Percentiles rank a stretch among this genome's conserved stretches.
Conservation (phyloP, 2,797 vertebrate genomes). For the Parambassis ranga region DNA sequence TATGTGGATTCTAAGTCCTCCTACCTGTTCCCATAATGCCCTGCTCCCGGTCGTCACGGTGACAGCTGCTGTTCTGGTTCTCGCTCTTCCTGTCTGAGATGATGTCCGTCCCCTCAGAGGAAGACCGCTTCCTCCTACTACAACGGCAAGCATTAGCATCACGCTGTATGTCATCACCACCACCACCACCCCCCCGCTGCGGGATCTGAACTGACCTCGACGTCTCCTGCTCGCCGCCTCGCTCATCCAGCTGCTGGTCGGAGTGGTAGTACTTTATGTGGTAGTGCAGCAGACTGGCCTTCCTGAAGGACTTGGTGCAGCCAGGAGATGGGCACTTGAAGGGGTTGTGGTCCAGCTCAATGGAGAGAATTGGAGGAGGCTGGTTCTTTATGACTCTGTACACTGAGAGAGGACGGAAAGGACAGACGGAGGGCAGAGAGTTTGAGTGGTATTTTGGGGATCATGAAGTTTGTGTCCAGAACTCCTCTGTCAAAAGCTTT, state of each 20-base stretch:
- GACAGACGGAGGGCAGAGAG: background rate
- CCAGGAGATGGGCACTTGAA: slow-evolving; percentile 92
- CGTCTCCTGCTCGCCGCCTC: slow-evolving; percentile 12
- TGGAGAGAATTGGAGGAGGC: slow-evolving; percentile 86
- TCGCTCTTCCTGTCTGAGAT: slow-evolving; percentile 74
- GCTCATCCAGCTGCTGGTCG: slow-evolving; percentile 80
- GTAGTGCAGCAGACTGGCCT: slow-evolving; percentile 94
- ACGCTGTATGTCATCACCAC: no score
- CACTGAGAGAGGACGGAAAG: slow-evolving; percentile 56
- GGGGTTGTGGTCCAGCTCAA: slow-evolving; percentile 92
- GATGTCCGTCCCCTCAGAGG: slow-evolving; percentile 63
- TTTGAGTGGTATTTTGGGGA: no score
- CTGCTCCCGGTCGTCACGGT: slow-evolving; percentile 66
- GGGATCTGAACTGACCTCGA: slow-evolving; percentile 26
- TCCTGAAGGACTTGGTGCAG: slow-evolving; percentile 95
- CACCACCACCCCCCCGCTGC: background rate
- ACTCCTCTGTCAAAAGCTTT: no score
- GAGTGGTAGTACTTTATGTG: slow-evolving; percentile 98
- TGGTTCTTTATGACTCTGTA: slow-evolving; percentile 89
- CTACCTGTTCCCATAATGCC: slow-evolving; percentile 73
- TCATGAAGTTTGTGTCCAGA: no score
- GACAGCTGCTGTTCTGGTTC: slow-evolving; percentile 69
- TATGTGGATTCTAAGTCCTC: background rate
- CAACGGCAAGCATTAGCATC: accelerated
- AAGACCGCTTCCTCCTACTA: slow-evolving; percentile 55